Base-by-base conservation (phyloP, 2,888 invertebrate species). In the Acanthoscelides obtectus region DNA sequence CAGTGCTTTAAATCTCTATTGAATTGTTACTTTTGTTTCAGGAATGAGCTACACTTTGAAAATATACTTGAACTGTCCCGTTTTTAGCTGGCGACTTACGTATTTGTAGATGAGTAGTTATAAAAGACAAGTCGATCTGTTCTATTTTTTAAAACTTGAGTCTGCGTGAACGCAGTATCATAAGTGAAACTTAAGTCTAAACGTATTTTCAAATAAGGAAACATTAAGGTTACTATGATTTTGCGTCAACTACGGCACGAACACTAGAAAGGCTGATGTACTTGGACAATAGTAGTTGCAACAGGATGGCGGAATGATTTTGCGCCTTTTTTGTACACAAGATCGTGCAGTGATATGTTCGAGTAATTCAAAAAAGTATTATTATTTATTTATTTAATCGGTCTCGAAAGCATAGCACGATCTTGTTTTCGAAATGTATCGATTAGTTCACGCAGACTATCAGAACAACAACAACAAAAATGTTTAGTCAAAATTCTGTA, bases 21-120 rank as follows among this genome's bases (percentile, higher is more conserved):
- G n/a, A n/a, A n/a, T n/a, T n/a, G n/a, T n/a, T n/a, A n/a, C 45
- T 70, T 20, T 73, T 69, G 72, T 71, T 70, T 69, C 67, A 69
- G 45, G 45, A 45, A 45, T 45, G 45, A 45, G 45, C 45, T 45
- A 45, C 45, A 45, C 45, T 45, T 45, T 45, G 45, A 12, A 45
- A 45, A 45, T 12, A 45, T 45, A 45, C 45, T 45, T 45, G 45
- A 45, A 45, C 45, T 45, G 67, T 67, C 67, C 67, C 67, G 22
- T 22, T 68, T 68, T 73, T 75, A 73, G 73, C 69, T 69, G 74
- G 73, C 69, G 71, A 72, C 75, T 64, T 72, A 71, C 72, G 45
- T 45, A 45, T 73, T 74, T 77, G 76, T 79, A 79, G 79, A 77
- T 79, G 79, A 77, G 77, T 79, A 80, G 79, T 77, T 45, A 45